phyloP scores from a whole-genome alignment of 2,113 vertebrate genomes.

The Cariama cristata region DNA sequence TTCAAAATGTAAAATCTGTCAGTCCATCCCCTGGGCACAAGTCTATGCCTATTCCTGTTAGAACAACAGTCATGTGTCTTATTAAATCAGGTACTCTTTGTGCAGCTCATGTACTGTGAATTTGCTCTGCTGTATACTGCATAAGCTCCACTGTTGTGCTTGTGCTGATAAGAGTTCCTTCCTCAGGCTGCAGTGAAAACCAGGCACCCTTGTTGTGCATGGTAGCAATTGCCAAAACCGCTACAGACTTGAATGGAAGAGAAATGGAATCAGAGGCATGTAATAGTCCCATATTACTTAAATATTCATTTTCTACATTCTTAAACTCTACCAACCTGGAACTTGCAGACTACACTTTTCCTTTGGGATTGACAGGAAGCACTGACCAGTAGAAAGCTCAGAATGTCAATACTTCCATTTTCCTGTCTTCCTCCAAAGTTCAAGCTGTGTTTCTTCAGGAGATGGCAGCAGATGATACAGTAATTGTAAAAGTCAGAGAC shows the following conservation, averaged over 20 bases:
- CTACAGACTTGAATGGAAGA: background rate
- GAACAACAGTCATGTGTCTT: background rate
- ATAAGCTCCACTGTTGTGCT: background rate
- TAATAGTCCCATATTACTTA: background rate
- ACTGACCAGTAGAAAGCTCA: background rate
- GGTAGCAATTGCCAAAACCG: background rate
- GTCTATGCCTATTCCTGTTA: background rate
- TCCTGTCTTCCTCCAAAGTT: background rate
- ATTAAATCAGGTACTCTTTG: background rate
- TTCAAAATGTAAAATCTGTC: background rate
- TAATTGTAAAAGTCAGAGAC: background rate
- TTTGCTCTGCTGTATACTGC: background rate
- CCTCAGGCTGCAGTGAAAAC: background rate
- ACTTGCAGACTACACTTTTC: accelerated
- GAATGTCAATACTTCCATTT: background rate
- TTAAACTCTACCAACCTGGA: background rate
- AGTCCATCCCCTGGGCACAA: conserved; percentile 2
- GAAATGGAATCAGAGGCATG: background rate
- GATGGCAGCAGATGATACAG: conserved; percentile 24
- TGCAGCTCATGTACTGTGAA: background rate
- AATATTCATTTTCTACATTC: background rate
- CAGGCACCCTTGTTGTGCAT: background rate
- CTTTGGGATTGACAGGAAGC: background rate
- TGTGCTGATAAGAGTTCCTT: background rate
- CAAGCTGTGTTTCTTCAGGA: conserved; percentile 38